phyloP scores from a whole-genome alignment of 2,113 vertebrate genomes.

The Nerophis ophidion region DNA sequence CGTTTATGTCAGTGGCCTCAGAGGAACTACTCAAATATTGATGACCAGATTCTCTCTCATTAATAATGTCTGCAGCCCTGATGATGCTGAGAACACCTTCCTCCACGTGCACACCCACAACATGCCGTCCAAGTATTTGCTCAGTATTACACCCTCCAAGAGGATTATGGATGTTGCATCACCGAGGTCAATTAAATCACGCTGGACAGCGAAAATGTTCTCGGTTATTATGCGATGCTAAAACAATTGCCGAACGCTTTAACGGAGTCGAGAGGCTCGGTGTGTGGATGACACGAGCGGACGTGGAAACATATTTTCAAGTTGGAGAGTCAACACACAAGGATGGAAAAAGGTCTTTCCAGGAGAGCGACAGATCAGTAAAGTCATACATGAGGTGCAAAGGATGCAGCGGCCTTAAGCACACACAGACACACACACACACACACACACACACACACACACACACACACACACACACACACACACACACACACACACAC shows the following conservation, averaged over 20 bases:
- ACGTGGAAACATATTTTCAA: slow-evolving; percentile 15
- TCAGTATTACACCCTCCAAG: slow-evolving; percentile 37
- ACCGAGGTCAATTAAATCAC: slow-evolving; percentile 32
- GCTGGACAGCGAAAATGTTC: slow-evolving; percentile 23
- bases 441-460: too few relatives aligned
- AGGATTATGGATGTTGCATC: slow-evolving; percentile 26
- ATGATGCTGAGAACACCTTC: slow-evolving; percentile 57
- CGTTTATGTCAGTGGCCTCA: slow-evolving; percentile 44
- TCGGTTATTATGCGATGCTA: slow-evolving; percentile 35
- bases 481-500: too few relatives aligned
- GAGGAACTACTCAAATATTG: slow-evolving; percentile 66
- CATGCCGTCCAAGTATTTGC: slow-evolving; percentile 44
- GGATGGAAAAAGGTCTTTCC: slow-evolving; percentile 14
- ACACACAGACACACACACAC: too few relatives aligned
- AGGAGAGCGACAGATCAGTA: slow-evolving; percentile 27
- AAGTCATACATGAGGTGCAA: slow-evolving; percentile 33
- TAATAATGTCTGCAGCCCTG: slow-evolving; percentile 68
- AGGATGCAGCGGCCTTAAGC: too few relatives aligned
- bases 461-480: too few relatives aligned
- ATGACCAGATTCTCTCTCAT: slow-evolving; percentile 66
- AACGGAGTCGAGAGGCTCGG: background rate
- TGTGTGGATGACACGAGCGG: slow-evolving; percentile 1
- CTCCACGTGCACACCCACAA: slow-evolving; percentile 24
- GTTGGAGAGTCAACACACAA: slow-evolving; percentile 2
- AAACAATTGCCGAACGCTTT: slow-evolving; percentile 19